Conservation (phyloP, 1,140 invertebrate genomes). For the Orius insidiosus region DNA sequence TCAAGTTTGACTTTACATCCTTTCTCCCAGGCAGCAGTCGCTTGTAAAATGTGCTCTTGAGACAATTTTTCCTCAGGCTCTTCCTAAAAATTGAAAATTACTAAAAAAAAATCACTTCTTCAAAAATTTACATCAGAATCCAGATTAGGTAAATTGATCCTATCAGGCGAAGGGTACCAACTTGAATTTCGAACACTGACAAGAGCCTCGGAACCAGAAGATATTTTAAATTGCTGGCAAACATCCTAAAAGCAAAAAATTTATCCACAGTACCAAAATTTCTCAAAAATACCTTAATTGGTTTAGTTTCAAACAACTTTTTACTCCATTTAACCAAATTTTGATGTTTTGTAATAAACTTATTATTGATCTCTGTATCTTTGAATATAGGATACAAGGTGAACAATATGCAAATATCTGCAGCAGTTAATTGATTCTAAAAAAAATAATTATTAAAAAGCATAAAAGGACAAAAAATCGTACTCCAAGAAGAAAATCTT, state of each 20-base stretch:
- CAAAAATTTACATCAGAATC: not conserved
- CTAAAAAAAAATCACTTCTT: not conserved
- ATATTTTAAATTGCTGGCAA: not conserved
- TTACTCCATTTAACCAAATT: conserved; percentile 25
- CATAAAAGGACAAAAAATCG: conserved; percentile 11
- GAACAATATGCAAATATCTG: conserved; percentile 25
- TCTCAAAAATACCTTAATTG: conserved; percentile 21
- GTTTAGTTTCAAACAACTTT: conserved; percentile 17
- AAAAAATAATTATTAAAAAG: conserved; percentile 12
- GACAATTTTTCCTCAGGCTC: not conserved
- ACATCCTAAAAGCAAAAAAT: conserved; percentile 2
- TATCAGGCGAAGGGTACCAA: no score
- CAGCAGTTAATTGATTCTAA: conserved; percentile 20
- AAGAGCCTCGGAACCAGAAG: not conserved
- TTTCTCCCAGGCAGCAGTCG: conserved; percentile 8
- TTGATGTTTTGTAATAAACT: conserved; percentile 17
- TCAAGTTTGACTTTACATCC: not conserved
- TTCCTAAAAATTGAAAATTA: conserved; percentile 1
- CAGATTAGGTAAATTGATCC: not conserved
- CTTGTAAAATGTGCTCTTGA: conserved; percentile 8
- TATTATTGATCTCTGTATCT: conserved; percentile 19
- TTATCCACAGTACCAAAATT: not conserved
- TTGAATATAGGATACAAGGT: conserved; percentile 24
- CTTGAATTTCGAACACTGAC: conserved; percentile 4
- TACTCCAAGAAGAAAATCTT: conserved; percentile 13